Base-by-base conservation (phyloP, 2,113 vertebrate genomes). In the Spea bombifrons region DNA sequence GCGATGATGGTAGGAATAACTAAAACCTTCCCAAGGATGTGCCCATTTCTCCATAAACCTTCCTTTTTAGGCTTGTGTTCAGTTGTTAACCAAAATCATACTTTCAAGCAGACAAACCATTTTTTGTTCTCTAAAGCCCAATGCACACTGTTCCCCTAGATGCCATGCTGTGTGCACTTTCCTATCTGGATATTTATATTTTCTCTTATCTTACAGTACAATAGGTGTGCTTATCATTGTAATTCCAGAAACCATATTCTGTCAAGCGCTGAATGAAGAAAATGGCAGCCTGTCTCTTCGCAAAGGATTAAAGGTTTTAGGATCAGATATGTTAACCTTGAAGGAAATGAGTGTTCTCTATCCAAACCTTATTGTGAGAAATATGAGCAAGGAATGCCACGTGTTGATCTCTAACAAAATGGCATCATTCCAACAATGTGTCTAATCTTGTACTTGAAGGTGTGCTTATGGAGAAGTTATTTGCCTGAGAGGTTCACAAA, bases 381-480 rank as follows among this genome's bases (percentile, higher is more conserved):
- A 83, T 61, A 70, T 66, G 83, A 88, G 81, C 57, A 88, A 85
- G 91, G 84, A 87, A 86, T 85, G 67, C 13, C 78, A 13, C 43
- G 80, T 82, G 72, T 90, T 91, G 87, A 49, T 87, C 89, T 88
- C 82, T 84, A 79, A 89, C 85, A 84, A 80, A 17, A 70, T 88
- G 90, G 90, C 89, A 78, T 75, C 64, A 78, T 59, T 85, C 89
- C 89, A 92, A 85, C 59, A 85, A 86, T 75, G 69, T 79, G 86
- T 86, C 87, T 83, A 87, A 86, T 92, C 92, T 92, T 88, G 75
- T 84, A 81, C 88, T 86, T 87, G 83, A 85, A 83, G 89, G 88
- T 90, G 92, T 80, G 64, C 81, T 89, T 85, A 82, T 85, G 85
- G 83, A 77, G 84, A 90, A 90, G 90, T 88, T 76, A 91, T 85